These are phyloP conservation scores for Apis cerana DNA, from an alignment of 1,140 invertebrate species.

Conservation along the genomic window DNA sequence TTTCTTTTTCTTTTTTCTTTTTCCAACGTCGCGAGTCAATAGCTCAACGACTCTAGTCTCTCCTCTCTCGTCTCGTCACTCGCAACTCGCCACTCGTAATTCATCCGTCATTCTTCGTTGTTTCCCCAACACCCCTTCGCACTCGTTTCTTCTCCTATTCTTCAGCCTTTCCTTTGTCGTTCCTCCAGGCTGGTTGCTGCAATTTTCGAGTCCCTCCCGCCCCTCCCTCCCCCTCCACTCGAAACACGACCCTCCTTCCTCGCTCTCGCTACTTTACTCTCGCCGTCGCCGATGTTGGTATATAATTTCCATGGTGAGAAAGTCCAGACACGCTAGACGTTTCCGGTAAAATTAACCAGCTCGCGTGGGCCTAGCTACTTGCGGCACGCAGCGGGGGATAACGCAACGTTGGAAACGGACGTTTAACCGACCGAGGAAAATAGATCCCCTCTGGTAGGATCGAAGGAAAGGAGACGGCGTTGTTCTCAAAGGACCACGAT, in stretches of 20 bases:
- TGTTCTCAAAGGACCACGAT: too few species aligned
- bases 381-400: neutral
- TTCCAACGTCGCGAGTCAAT: constrained; percentile 21
- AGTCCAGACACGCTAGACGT: constrained; percentile 53
- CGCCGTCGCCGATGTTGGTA: neutral
- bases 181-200: constrained; percentile 7
- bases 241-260: constrained; percentile 1
- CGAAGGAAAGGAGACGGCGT: too few species aligned
- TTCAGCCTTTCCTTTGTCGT: neutral
- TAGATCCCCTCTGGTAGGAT: too few species aligned
- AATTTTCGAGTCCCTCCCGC: constrained; percentile 4
- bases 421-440: neutral
- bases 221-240: constrained; percentile 1
- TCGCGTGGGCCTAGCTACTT: constrained; percentile 16
- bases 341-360: constrained; percentile 59
- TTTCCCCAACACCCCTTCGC: neutral
- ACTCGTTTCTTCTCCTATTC: neutral
- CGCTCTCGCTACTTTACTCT: neutral
- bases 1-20: neutral
- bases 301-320: constrained; percentile 44
- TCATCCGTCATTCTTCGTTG: neutral
- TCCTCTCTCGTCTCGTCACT: neutral
- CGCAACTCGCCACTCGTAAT: neutral
- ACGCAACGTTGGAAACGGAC: neutral
- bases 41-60: neutral